Evolutionary conservation across 92 coral and sea anemone species (phyloP), one percentile per base, ranked within the genome.

Genomic region (Galaxea fascicularis): DNA sequence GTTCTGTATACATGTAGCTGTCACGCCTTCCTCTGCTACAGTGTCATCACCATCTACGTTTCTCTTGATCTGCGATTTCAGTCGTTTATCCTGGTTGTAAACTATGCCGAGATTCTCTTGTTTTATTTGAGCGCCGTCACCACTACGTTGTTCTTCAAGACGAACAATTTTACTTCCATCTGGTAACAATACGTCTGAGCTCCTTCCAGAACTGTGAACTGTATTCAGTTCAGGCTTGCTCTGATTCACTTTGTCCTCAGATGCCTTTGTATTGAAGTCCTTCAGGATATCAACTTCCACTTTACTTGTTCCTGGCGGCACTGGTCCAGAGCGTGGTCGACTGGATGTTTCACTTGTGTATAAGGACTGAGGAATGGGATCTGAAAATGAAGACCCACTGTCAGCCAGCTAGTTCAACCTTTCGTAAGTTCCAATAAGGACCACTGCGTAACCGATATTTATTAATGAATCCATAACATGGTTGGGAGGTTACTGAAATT

Each of bases 281-380:
- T 49, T 84, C 18, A 82, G 39, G 22, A 82, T 82, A 25, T 82
- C 71, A 41, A 82, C 78, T 39, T 82, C 78, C 60, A 82, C 63
- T 45, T 69, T n/a, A 3, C 69, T 15, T 71, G 59, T 4, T 25
- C 22, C 18, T 15, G 71, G 71, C 15, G 5, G 65, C 24, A 39
- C 2, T 30, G 69, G 12, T 56, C 46, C 9, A 22, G 58, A 41
- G 46, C 39, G 20, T 0, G 57, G 59, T 10, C 29, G 13, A 16
- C 46, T 4, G 18, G 35, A 1, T 12, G 69, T 14, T 39, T 58
- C 78, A 51, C 22, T 30, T 24, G 86, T 25, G 28, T 57, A 21
- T 5, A 82, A 25, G 27, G 52, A 82, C 70, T 71, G 78, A 17
- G 86, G 77, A 26, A 82, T 82, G 78, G 68, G 58, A 29, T 79